Conservation (phyloP, 2,888 invertebrate species). For the Drosophila tripunctata region DNA sequence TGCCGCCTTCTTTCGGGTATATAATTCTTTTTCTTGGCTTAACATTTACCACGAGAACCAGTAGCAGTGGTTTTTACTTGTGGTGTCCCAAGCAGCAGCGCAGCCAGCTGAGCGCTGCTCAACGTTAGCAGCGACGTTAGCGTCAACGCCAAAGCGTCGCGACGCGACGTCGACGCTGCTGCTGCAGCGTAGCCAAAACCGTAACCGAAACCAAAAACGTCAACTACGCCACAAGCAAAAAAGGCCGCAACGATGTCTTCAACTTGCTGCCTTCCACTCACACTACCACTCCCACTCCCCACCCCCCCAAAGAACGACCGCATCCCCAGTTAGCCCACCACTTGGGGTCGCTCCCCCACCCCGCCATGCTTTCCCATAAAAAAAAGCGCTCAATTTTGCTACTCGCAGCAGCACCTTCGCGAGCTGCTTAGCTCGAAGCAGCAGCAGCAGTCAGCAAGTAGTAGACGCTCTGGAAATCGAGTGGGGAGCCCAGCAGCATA, state of each 20-base stretch:
- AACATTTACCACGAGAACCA: conserved; percentile 84
- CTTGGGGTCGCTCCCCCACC: neutral
- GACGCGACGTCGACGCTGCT: neutral
- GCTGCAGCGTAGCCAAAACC: conserved; percentile 50
- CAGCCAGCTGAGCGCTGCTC: too few relatives aligned
- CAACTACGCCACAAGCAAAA: conserved; percentile 78
- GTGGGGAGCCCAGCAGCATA: neutral
- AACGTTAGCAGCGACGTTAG: conserved; percentile 17
- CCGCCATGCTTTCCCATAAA: conserved; percentile 21
- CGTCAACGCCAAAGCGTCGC: conserved; percentile 1
- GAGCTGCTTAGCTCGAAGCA: conserved; percentile 32
- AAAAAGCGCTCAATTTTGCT: conserved; percentile 72
- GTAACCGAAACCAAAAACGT: conserved; percentile 75
- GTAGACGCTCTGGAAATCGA: conserved; percentile 40
- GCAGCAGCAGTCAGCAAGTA: neutral
- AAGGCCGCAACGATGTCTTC: conserved; percentile 79
- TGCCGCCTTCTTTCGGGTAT: conserved; percentile 62
- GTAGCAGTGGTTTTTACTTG: conserved; percentile 84
- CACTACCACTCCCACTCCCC: neutral
- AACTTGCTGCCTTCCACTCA: conserved; percentile 56
- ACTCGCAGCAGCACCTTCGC: conserved; percentile 65
- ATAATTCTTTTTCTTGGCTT: conserved; percentile 81
- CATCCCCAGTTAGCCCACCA: neutral
- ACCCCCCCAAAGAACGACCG: neutral
- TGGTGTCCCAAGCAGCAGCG: conserved; percentile 72